A percentile compares a stretch with the other conserved stretches of the same genome.
These are phyloP conservation scores for Drosophila yooni DNA, from an alignment of 2,888 invertebrate genomes.

Conservation along the genomic window DNA sequence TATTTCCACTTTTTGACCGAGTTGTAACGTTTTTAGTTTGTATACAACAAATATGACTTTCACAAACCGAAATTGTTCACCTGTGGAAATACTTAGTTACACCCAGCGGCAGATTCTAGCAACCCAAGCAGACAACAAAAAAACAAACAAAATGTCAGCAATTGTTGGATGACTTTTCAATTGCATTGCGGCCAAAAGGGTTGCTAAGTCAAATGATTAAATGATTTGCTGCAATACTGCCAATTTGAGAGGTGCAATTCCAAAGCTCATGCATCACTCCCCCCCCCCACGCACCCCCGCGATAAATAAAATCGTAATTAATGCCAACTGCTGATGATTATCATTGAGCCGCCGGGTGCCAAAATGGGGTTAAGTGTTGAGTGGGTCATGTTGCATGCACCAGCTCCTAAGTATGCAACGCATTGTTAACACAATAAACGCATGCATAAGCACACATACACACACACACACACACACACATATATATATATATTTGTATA, in stretches of 20 bases:
- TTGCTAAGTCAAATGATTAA: slow-evolving; percentile 2
- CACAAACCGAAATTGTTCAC: not conserved
- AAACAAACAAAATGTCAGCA: slow-evolving; percentile 3
- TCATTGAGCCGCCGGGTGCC: not conserved
- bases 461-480: not conserved
- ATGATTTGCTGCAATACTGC: slow-evolving; percentile 6
- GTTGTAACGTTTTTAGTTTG: not conserved
- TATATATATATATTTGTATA: no score
- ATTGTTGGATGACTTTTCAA: slow-evolving; percentile 36
- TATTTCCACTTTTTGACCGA: not conserved
- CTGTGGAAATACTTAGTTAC: not conserved
- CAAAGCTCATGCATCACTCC: not conserved
- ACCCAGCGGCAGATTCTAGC: not conserved
- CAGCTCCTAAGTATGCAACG: slow-evolving; percentile 46
- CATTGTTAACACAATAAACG: not conserved
- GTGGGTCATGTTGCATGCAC: slow-evolving; percentile 6
- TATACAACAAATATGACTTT: not conserved
- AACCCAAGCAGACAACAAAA: not conserved
- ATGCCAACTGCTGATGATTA: slow-evolving; percentile 15
- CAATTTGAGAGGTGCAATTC: slow-evolving; percentile 13
- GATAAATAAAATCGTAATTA: slow-evolving; percentile 22
- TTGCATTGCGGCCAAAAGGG: slow-evolving; percentile 8
- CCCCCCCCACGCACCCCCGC: not conserved
- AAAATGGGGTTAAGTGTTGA: slow-evolving; percentile 29
- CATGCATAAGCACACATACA: not conserved